phyloP scores from a whole-genome alignment of 2,113 vertebrate species.

The Sinocyclocheilus grahami region DNA sequence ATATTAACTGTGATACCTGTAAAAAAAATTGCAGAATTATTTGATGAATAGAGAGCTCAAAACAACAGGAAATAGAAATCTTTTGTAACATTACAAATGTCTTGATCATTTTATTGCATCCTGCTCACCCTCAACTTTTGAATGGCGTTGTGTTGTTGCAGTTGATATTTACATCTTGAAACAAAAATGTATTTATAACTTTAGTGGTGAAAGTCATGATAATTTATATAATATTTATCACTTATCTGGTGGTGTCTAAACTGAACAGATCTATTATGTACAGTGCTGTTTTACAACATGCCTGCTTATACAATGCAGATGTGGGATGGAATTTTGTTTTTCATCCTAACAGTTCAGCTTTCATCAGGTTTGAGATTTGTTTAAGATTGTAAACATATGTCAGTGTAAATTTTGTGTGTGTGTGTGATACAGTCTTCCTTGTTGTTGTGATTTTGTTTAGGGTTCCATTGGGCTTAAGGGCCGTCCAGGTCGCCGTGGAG shows the following conservation, averaged over 20 bases:
- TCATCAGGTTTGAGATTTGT: background rate
- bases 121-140: background rate
- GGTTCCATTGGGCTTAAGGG: slow-evolving; percentile 77
- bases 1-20: no score
- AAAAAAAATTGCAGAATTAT: no score
- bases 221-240: background rate
- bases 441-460: slow-evolving; percentile 60
- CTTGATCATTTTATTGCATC: no score
- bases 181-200: background rate
- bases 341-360: background rate
- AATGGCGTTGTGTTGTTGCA: background rate
- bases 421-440: background rate
- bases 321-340: background rate
- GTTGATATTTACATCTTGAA: background rate
- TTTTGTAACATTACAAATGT: no score
- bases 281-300: slow-evolving; percentile 2
- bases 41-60: no score
- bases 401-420: no score
- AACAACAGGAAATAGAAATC: no score
- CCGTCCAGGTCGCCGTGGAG: slow-evolving; percentile 68
- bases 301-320: slow-evolving; percentile 5
- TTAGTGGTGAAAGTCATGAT: background rate
- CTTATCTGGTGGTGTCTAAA: background rate
- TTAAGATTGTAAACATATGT: background rate
- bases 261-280: background rate